Percentiles rank a stretch among this genome's conserved stretches.
These are phyloP conservation scores for Pipistrellus nathusii DNA, from an alignment of 2,797 vertebrate species.

Conservation along the genomic window DNA sequence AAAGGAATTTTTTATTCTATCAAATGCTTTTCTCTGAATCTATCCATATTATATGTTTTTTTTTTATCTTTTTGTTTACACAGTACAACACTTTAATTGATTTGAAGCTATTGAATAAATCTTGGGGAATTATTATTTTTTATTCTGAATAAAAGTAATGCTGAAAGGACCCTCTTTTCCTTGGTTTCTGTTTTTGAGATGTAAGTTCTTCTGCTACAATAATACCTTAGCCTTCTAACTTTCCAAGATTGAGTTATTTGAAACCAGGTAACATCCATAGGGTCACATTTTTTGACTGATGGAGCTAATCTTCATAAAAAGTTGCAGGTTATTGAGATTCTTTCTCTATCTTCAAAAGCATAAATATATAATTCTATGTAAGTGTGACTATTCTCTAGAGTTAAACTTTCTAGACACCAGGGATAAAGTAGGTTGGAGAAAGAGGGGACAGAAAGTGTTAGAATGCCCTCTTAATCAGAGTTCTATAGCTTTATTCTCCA, in stretches of 20 bases:
- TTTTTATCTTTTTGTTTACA: neutral
- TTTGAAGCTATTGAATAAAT: neutral
- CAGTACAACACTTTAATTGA: neutral
- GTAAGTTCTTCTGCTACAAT: neutral
- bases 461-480: neutral
- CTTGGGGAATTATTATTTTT: neutral
- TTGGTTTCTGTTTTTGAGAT: neutral
- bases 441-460: neutral
- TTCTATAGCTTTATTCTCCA: neutral
- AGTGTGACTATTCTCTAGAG: neutral
- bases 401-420: neutral
- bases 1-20: neutral
- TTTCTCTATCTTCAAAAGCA: conserved; percentile 29
- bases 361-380: neutral
- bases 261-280: neutral
- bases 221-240: neutral
- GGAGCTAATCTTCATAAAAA: neutral
- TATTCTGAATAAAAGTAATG: conserved; percentile 26
- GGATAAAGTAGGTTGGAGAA: neutral
- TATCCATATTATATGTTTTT: neutral
- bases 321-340: neutral
- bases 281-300: neutral
- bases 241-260: neutral
- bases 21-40: neutral
- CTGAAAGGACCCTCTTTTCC: neutral